Evolutionary conservation across 2,113 vertebrate species (phyloP).

Genomic region (Neotragus pygmaeus): DNA sequence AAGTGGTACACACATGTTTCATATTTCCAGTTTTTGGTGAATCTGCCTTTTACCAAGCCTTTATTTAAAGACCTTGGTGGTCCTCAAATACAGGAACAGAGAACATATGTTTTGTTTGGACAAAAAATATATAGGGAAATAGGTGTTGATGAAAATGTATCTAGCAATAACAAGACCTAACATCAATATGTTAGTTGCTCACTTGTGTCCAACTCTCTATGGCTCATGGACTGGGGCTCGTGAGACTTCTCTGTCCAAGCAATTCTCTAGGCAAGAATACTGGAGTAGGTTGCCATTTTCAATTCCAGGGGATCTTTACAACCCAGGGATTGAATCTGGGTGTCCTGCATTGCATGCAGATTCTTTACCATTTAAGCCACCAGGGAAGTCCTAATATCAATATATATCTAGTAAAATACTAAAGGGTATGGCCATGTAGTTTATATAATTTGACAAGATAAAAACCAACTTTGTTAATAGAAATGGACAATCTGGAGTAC

Average conservation of each 20-base stretch:
- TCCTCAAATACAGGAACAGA: background rate
- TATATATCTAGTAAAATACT: background rate
- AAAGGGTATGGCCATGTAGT: background rate
- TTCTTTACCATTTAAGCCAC: background rate
- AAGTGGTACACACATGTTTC: background rate
- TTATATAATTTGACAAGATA: background rate
- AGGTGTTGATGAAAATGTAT: background rate
- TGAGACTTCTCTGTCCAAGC: background rate
- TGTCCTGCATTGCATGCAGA: background rate
- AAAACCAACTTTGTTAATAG: background rate
- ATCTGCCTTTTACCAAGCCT: background rate
- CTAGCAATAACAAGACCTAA: background rate
- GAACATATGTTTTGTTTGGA: background rate
- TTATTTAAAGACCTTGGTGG: background rate
- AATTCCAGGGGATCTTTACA: background rate
- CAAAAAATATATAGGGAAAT: background rate
- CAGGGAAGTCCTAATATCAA: background rate
- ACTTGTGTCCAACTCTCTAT: background rate
- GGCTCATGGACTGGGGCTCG: rapidly evolving
- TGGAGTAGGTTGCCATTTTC: background rate
- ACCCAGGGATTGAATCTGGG: background rate
- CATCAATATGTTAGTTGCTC: background rate
- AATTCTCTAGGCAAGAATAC: background rate
- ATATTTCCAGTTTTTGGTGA: background rate
- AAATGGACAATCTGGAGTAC: background rate